Evolutionary conservation across 2,797 vertebrate species (phyloP), one percentile per base, ranked within the genome.

Genomic region (Saxicola maurus): DNA sequence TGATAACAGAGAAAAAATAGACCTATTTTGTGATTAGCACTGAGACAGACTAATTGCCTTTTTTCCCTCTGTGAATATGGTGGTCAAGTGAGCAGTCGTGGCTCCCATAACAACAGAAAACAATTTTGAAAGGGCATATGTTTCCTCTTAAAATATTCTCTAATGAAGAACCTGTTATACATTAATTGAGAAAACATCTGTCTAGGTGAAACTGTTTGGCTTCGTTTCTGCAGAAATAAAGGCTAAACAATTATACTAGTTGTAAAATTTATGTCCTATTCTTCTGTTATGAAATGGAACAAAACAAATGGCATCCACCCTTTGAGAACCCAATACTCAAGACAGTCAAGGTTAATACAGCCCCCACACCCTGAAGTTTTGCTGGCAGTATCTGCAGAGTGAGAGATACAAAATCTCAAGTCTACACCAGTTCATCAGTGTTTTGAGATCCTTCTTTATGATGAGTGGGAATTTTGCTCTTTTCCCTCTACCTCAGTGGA

Each of bases 401-500:
- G 18, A 35, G 79, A 71, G 24, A 45, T 12, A 31, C 0, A 4
- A 65, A 81, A 17, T 25, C 13, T 7, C 7, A 10, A 16, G 4
- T 60, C 68, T 51, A 37, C 3, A 23, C 1, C 17, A 12, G 4
- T n/a, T 77, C 10, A 25, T 45, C 24, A 16, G 5, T 33, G 2
- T 38, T 64, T 71, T 77, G 7, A 13, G 12, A 53, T 55, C 7
- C 24, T 72, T 72, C 27, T 69, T 68, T n/a, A 23, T 4, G 6
- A 1, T 57, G 17, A 46, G 10, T 13, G 33, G 33, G 12, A 19
- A 18, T 52, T 82, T 72, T 59, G 7, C 10, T 18, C 2, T 65
- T 76, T 73, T 49, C 5, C 4, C 4, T 1, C 5, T 17, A 0
- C 7, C 16, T 43, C 13, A 10, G 7, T 3, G 11, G 48, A 52